These are phyloP conservation scores for Agriopis aurantiaria DNA, from an alignment of 2,888 invertebrate genomes.

Conservation along the genomic window DNA sequence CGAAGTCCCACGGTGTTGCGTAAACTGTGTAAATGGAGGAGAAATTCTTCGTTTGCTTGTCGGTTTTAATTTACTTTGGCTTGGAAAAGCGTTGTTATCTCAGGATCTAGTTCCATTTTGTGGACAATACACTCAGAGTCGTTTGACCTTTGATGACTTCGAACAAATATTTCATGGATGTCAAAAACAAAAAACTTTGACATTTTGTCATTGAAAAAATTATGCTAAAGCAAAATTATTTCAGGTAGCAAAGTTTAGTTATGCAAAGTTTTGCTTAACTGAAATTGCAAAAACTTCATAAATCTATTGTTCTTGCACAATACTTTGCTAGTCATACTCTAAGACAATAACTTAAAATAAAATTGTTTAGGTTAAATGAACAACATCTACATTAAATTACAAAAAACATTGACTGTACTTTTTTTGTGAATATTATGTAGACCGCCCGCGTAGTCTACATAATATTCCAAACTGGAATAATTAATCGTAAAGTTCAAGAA, in stretches of 20 bases:
- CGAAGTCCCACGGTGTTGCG: slow-evolving; percentile 63
- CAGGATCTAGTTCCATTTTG: slow-evolving; percentile 28
- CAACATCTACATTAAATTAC: not conserved
- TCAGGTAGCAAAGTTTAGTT: no score
- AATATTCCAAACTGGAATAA: slow-evolving; percentile 62
- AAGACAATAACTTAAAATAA: no score
- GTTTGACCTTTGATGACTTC: slow-evolving; percentile 22
- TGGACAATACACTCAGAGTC: slow-evolving; percentile 12
- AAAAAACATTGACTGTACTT: not conserved
- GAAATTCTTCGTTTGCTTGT: slow-evolving; percentile 31
- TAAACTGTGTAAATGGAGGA: slow-evolving; percentile 32
- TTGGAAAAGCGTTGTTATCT: slow-evolving; percentile 28
- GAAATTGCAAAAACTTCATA: no score
- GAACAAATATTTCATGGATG: no score
- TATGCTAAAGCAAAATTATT: no score
- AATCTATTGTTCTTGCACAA: no score
- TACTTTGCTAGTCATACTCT: no score
- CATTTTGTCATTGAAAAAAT: no score
- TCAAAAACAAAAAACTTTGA: no score
- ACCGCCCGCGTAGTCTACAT: slow-evolving; percentile 9
- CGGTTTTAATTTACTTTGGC: slow-evolving; percentile 34
- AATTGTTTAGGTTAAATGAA: not conserved
- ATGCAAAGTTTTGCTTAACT: no score
- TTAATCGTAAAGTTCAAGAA: slow-evolving; percentile 71
- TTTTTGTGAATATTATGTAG: no score